A percentile compares a stretch with the other conserved stretches of the same genome.
These are phyloP conservation scores for Notocelia uddmanniana DNA, from an alignment of 2,888 invertebrate genomes.

Conservation along the genomic window DNA sequence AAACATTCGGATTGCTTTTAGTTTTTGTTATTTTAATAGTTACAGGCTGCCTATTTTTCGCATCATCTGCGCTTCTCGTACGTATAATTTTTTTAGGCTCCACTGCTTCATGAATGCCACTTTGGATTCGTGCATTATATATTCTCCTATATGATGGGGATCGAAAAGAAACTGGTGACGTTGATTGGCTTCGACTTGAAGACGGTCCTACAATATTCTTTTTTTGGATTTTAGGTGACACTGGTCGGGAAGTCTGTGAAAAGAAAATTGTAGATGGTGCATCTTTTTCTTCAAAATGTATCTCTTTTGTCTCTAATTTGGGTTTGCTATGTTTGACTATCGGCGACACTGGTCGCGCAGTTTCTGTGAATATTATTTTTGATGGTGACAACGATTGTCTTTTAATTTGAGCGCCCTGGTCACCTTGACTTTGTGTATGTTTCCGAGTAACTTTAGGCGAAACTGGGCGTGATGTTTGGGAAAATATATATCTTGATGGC, in stretches of 20 bases:
- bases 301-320: slow-evolving; percentile 52
- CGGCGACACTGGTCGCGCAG: slow-evolving; percentile 74
- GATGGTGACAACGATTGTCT: slow-evolving; percentile 65
- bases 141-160: slow-evolving; percentile 89
- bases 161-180: slow-evolving; percentile 86
- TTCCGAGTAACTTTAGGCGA: slow-evolving; percentile 69
- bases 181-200: slow-evolving; percentile 76
- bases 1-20: slow-evolving; percentile 73
- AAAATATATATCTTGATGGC: slow-evolving; percentile 68
- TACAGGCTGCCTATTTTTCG: slow-evolving; percentile 69
- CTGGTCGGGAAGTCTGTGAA: slow-evolving; percentile 76
- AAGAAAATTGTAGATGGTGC: slow-evolving; percentile 67
- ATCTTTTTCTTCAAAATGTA: slow-evolving; percentile 56
- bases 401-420: slow-evolving; percentile 49
- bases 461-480: slow-evolving; percentile 71
- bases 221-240: slow-evolving; percentile 71
- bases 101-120: slow-evolving; percentile 65
- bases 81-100: slow-evolving; percentile 78
- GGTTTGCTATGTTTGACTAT: slow-evolving; percentile 56
- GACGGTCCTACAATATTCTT: slow-evolving; percentile 52
- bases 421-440: slow-evolving; percentile 49
- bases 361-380: slow-evolving; percentile 72
- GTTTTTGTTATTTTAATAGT: slow-evolving; percentile 59
- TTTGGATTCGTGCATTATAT: slow-evolving; percentile 79
- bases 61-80: slow-evolving; percentile 89